Percentiles rank a stretch among this genome's conserved stretches.
Evolutionary conservation across 30 jellyfish, hydroid and myxozoan genomes (phyloP).

Genomic region (Chironex yamaguchii): DNA sequence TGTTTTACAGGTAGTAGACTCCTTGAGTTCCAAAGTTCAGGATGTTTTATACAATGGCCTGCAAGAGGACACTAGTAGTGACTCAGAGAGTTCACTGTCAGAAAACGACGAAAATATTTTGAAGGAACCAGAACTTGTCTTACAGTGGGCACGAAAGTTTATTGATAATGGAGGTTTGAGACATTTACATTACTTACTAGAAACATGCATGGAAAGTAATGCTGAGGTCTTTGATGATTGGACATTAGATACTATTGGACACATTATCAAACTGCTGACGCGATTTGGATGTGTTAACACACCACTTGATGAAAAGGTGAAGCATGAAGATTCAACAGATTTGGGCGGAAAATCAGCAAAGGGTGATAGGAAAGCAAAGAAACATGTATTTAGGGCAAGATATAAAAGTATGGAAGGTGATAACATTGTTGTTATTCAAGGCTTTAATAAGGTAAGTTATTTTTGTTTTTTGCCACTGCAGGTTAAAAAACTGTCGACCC

Average conservation of each 20-base stretch:
- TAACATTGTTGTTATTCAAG: slow-evolving; percentile 88
- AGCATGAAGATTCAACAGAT: slow-evolving; percentile 42
- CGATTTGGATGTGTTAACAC: slow-evolving; percentile 88
- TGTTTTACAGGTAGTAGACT: slow-evolving; percentile 90
- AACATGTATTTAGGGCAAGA: slow-evolving; percentile 93
- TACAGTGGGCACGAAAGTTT: slow-evolving; percentile 84
- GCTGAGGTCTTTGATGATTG: slow-evolving; percentile 83
- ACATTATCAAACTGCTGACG: slow-evolving; percentile 83
- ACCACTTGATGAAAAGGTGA: slow-evolving; percentile 36
- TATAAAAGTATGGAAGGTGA: slow-evolving; percentile 97
- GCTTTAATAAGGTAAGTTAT: slow-evolving; percentile 82
- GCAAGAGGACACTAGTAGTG: slow-evolving; percentile 83
- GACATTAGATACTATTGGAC: slow-evolving; percentile 82
- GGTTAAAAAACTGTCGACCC: too few relatives aligned
- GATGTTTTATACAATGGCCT: slow-evolving; percentile 42
- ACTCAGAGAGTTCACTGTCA: slow-evolving; percentile 84
- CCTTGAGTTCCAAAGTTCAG: slow-evolving; percentile 69
- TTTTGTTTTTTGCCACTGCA: background rate
- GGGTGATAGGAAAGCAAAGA: slow-evolving; percentile 21
- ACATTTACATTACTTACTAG: slow-evolving; percentile 70
- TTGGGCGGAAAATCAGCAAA: slow-evolving; percentile 60
- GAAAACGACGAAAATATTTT: slow-evolving; percentile 72
- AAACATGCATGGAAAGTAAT: slow-evolving; percentile 48
- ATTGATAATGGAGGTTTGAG: slow-evolving; percentile 81
- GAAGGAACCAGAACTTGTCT: slow-evolving; percentile 50